These are phyloP conservation scores for Sylvilagus bachmani DNA, from an alignment of 2,113 vertebrate genomes.

Conservation along the genomic window DNA sequence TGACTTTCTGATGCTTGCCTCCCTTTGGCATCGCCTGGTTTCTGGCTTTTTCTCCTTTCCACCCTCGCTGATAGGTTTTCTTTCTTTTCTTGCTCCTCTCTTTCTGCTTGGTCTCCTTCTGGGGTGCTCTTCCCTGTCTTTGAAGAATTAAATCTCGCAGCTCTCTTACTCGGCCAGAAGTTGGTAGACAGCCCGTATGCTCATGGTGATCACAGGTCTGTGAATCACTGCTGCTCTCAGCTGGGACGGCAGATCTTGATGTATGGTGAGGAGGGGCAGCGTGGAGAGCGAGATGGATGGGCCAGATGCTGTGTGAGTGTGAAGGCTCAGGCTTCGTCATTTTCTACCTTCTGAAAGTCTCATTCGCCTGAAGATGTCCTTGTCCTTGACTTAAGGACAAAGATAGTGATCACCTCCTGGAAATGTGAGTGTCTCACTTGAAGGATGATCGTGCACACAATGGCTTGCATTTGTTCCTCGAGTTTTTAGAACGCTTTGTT, in stretches of 20 bases:
- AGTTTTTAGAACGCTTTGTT: conserved; percentile 46
- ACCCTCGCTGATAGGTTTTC: neutral
- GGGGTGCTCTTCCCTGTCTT: neutral
- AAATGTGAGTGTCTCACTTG: conserved; percentile 34
- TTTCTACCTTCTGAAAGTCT: conserved; percentile 17
- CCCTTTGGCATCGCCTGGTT: neutral
- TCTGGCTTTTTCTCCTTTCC: neutral
- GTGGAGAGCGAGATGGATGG: neutral
- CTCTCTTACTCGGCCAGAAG: neutral
- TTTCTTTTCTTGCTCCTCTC: neutral
- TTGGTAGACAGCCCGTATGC: neutral
- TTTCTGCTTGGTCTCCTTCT: neutral
- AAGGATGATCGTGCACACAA: conserved; percentile 34
- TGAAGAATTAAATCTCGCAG: neutral
- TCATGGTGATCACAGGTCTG: neutral
- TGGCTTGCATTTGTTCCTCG: neutral
- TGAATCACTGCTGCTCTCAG: neutral
- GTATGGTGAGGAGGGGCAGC: neutral
- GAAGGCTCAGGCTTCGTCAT: conserved; percentile 2
- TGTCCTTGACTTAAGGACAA: conserved; percentile 64
- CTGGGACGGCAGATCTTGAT: neutral
- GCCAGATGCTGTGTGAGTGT: neutral
- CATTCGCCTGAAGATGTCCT: conserved; percentile 44
- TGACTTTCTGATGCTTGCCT: no score
- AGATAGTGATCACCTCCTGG: neutral